Conservation (phyloP, 2,113 vertebrate genomes). For the Lipophrys pholis region DNA sequence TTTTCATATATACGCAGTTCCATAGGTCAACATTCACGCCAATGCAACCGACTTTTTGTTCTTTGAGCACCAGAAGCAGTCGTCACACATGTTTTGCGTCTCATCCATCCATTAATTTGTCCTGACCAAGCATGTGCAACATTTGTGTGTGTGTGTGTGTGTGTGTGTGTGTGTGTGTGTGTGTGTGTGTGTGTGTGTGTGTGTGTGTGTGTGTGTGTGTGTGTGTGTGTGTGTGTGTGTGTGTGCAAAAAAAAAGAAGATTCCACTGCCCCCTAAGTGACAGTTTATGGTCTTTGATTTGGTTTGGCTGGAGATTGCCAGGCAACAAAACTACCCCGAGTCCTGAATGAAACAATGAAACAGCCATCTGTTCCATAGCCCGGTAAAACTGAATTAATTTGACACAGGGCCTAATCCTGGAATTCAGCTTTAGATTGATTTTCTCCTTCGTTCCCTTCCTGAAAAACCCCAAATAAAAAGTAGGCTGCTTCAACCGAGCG, state of each 20-base stretch:
- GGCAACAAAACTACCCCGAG: constrained; percentile 80
- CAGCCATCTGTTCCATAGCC: constrained; percentile 77
- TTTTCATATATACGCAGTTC: too few relatives aligned
- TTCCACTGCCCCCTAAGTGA: constrained; percentile 80
- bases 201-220: too few relatives aligned
- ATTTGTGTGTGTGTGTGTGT: too few relatives aligned
- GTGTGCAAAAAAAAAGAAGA: constrained; percentile 63
- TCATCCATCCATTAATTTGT: constrained; percentile 48
- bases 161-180: too few relatives aligned
- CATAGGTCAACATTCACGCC: too few relatives aligned
- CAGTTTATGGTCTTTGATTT: constrained; percentile 82
- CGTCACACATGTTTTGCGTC: constrained; percentile 29
- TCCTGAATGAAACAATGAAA: constrained; percentile 81
- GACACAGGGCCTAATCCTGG: constrained; percentile 73
- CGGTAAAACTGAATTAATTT: constrained; percentile 81
- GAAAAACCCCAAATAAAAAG: constrained; percentile 25
- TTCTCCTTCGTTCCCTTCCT: constrained; percentile 19
- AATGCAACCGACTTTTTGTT: too few relatives aligned
- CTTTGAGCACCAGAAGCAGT: not conserved
- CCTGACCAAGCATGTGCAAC: constrained; percentile 5
- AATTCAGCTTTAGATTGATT: constrained; percentile 73
- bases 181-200: too few relatives aligned
- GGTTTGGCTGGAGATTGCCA: constrained; percentile 78
- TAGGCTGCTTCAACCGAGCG: not conserved
- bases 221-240: too few relatives aligned